Base-by-base conservation (phyloP, 1,140 invertebrate genomes). In the Aphelenchoides besseyi region DNA sequence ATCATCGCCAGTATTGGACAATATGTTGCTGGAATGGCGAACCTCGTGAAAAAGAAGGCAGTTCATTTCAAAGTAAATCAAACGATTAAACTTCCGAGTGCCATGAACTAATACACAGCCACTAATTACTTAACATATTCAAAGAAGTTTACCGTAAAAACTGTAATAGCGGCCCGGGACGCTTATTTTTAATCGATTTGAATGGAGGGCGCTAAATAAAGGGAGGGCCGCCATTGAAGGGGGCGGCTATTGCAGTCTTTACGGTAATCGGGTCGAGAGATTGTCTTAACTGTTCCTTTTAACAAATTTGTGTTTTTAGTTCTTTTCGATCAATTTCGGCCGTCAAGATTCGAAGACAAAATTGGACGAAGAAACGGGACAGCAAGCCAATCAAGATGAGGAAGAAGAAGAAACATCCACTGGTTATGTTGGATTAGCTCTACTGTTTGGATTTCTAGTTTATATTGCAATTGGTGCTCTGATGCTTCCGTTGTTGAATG, bases 1-100 rank as follows among this genome's bases (percentile, higher is more conserved):
- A 79, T 80, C 36, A 81, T 80, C 55, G 79, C 79, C 2, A 82
- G 76, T 54, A 66, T 80, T 2, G 79, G 79, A 16, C 79, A 80
- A 69, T 82, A 77, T 72, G 36, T 80, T 9, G 70, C 77, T 29
- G 68, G 81, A 61, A 82, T 80, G 71, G 80, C 80, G 1, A 36
- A 62, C 29, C 36, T 53, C 16, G 80, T 75, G 2, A 70, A 72
- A 9, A 77, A 82, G 76, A 79, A 69, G 41, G 70, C 72, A 70
- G 35, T 5, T 5, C 26, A 75, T 29, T 68, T 1, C 61, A 68
- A 69, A 69, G 61, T 69, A 55, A 66, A 1, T 66, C 18, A 18
- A 1, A 1, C 63, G 64, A 69, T 32, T 66, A 32, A 2, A 68
- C 23, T 69, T 69, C 18, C 69, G 53, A 5, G 62, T 52, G 5